Evolutionary conservation across 2,888 invertebrate species (phyloP).

Genomic region (Drosophila trichaetosa): DNA sequence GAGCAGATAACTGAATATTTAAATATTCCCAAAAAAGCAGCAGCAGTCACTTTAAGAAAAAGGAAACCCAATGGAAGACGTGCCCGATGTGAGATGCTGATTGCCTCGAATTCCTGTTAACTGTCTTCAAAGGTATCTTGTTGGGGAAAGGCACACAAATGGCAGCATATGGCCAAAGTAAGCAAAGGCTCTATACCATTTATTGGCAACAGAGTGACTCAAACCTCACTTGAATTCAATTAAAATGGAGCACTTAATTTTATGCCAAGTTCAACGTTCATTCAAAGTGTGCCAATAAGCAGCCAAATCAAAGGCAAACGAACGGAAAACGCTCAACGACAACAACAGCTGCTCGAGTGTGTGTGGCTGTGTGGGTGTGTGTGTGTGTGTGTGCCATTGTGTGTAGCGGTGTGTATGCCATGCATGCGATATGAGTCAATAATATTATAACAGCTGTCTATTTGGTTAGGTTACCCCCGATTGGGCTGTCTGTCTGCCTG

Average conservation of each 20-base stretch:
- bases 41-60: constrained; percentile 31
- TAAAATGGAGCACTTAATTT: constrained; percentile 78
- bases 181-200: constrained; percentile 24
- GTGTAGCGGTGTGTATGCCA: constrained; percentile 46
- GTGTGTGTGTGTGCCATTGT: constrained; percentile 21
- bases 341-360: constrained; percentile 44
- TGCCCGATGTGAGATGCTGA: constrained; percentile 25
- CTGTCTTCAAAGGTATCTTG: constrained; percentile 9
- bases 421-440: constrained; percentile 77
- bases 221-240: constrained; percentile 67
- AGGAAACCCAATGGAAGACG: constrained; percentile 6
- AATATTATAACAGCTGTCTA: constrained; percentile 77
- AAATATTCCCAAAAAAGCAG: constrained; percentile 11
- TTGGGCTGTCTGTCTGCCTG: constrained; percentile 9
- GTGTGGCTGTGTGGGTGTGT: constrained; percentile 12
- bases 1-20: neutral
- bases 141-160: constrained; percentile 42
- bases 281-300: constrained; percentile 60
- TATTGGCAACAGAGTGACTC: constrained; percentile 60
- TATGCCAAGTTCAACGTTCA: constrained; percentile 69
- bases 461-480: constrained; percentile 48
- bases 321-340: constrained; percentile 41
- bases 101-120: constrained; percentile 24
- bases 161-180: constrained; percentile 66
- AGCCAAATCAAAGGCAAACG: constrained; percentile 59